Base-by-base conservation (phyloP, 2,888 invertebrate genomes). In the Vannuccia rotundouncinata region DNA sequence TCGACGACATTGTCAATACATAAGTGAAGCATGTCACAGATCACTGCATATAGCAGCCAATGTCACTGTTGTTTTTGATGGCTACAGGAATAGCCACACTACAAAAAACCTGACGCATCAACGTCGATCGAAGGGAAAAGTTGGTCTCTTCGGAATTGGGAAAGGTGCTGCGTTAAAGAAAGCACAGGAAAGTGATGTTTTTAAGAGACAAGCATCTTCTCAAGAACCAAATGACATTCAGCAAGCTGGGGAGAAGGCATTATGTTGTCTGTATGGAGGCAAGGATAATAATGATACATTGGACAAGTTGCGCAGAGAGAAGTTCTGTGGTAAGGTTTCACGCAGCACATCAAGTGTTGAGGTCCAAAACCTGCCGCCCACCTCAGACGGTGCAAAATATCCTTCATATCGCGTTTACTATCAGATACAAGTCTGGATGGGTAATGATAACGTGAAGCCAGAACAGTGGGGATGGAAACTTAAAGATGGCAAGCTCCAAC, bases 41-140 rank as follows among this genome's bases (percentile, higher is more conserved):
- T 0, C 1, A 1, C 22, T 80, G 74, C n/a, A n/a, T 29, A 79
- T 79, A 29, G 84, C 82, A 74, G 75, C 74, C 1, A 59, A 80
- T 1, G 29, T 82, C 2, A 82, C 79, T 17, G 78, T 82, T 79
- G 83, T 84, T 5, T 84, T 84, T 82, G 84, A 84, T 82, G 83
- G 85, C 1, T 84, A 84, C 79, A 74, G 27, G 10, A 25, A 29
- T 27, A 81, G 80, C 13, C 81, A 82, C 45, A 80, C 82, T 17
- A 84, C 83, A 17, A 84, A 84, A 76, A 84, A 84, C 45, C 73
- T 60, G 13, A 82, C 84, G 0, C 83, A 84, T 80, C 60, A 74
- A n/a, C 74, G 84, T 74, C 29, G 84, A 66, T 79, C 79, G 25
- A 81, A 81, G 30, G 82, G 66, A 66, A 22, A 13, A 2, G 5